Base-by-base conservation (phyloP, 2,797 vertebrate genomes). In the Epinephelus awoara region DNA sequence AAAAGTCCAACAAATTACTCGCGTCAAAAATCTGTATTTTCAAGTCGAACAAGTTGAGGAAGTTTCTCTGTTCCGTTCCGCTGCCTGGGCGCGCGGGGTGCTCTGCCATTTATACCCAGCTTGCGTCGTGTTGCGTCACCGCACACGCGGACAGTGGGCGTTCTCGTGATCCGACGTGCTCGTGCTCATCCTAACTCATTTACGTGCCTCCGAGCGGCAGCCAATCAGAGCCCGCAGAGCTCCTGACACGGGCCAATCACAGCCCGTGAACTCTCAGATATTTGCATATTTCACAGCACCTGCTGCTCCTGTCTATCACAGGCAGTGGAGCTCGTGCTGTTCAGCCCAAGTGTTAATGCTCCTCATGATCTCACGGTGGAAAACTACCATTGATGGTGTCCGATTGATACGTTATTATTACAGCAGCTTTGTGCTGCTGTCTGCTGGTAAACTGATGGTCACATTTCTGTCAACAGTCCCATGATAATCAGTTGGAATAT, bases 341-440 rank as follows among this genome's bases (percentile, higher is more conserved):
- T 59, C 38, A 50, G 23, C n/a, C 40, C 25, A 47, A 10, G 38
- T 17, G 47, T 8, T 67, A 44, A 69, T 74, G 42, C 72, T 46
- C 65, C 56, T 75, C 70, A 44, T 50, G 63, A 66, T 34, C 4
- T 1, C 9, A n/a, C 11, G 12, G 80, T 82, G 84, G 83, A 87
- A 88, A 89, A 83, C 50, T 83, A 80, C 85, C 67, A 55, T 49
- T 69, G 64, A 86, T 67, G 79, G 73, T 66, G 59, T 82, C 67
- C 14, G 6, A 54, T 66, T 19, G 9, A 68, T 18, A n/a, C 9
- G 4, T 27, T 38, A 19, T 61, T 80, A 59, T 54, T 46, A 58
- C 73, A 25, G 14, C 27, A 17, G 3, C 29, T 38, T 14, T 65
- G 27, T 52, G 2, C 49, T 54, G 0, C 14, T 46, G 27, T 56